These are phyloP conservation scores for Ursus arctos DNA, from an alignment of 2,113 vertebrate species.

Conservation along the genomic window DNA sequence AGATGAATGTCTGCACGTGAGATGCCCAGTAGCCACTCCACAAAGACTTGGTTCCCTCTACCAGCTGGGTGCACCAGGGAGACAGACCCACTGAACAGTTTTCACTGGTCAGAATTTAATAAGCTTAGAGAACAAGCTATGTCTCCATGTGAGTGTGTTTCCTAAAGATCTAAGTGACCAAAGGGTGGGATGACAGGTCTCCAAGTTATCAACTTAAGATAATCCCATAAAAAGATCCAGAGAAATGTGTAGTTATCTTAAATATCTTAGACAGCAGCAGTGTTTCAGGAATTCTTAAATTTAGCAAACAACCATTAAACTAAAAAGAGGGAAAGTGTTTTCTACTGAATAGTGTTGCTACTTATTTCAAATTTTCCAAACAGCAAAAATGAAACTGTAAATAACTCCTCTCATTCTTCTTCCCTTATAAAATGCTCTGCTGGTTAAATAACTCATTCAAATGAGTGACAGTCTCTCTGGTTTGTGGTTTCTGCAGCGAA, in stretches of 20 bases:
- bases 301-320: conserved; percentile 79
- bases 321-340: conserved; percentile 64
- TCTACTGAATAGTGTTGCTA: background rate
- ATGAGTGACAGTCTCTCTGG: background rate
- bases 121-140: background rate
- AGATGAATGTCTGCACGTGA: background rate
- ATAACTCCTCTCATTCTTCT: background rate
- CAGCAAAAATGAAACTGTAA: conserved; percentile 67
- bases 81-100: background rate
- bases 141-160: background rate
- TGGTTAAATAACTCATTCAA: background rate
- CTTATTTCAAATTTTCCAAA: conserved; percentile 78
- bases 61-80: background rate
- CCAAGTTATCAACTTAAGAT: conserved; percentile 72
- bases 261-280: conserved; percentile 67
- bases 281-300: conserved; percentile 82
- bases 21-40: background rate
- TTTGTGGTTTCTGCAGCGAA: background rate
- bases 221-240: conserved; percentile 77
- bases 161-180: background rate
- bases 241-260: conserved; percentile 79
- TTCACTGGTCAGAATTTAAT: background rate
- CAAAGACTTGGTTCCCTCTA: background rate
- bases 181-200: background rate
- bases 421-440: background rate